Percentiles rank a stretch among this genome's conserved stretches.
These are phyloP conservation scores for Hesperia comma DNA, from an alignment of 2,888 invertebrate species.

Conservation along the genomic window DNA sequence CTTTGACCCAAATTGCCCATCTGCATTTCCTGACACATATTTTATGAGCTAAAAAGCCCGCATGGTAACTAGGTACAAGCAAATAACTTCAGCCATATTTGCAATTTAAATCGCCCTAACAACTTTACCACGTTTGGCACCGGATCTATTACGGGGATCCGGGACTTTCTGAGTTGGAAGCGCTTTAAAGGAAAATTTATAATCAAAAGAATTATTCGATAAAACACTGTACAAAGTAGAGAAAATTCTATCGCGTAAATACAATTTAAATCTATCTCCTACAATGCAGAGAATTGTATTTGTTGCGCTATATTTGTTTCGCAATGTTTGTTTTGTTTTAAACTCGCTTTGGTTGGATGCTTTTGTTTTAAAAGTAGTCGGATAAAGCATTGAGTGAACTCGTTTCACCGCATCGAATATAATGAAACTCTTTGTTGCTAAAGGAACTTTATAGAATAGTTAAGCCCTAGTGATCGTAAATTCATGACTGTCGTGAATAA, in stretches of 20 bases:
- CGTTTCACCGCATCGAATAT: not conserved
- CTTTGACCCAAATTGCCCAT: slow-evolving; percentile 1
- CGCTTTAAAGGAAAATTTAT: slow-evolving; percentile 14
- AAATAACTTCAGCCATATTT: slow-evolving; percentile 31
- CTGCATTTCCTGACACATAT: slow-evolving; percentile 17
- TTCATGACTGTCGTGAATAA: not conserved
- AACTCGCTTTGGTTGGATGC: slow-evolving; percentile 1
- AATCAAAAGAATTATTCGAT: slow-evolving; percentile 1
- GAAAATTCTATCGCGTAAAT: not conserved
- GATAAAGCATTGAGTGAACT: slow-evolving; percentile 2
- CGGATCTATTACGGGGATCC: slow-evolving; percentile 16
- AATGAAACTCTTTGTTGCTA: not conserved
- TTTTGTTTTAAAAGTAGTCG: slow-evolving; percentile 10
- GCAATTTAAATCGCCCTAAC: slow-evolving; percentile 31
- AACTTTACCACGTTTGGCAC: slow-evolving; percentile 19
- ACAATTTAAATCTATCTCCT: not conserved
- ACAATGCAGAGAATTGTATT: not conserved
- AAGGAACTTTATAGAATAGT: not conserved
- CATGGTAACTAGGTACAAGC: slow-evolving; percentile 3
- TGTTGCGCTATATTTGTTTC: slow-evolving; percentile 2
- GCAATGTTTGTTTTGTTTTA: slow-evolving; percentile 2
- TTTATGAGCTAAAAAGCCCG: slow-evolving; percentile 12
- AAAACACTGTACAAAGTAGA: not conserved
- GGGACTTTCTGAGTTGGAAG: slow-evolving; percentile 15
- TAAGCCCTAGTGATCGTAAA: not conserved